A percentile compares a stretch with the other conserved stretches of the same genome.
Conservation (phyloP, 2,113 vertebrate genomes). For the Paratilapia polleni region DNA sequence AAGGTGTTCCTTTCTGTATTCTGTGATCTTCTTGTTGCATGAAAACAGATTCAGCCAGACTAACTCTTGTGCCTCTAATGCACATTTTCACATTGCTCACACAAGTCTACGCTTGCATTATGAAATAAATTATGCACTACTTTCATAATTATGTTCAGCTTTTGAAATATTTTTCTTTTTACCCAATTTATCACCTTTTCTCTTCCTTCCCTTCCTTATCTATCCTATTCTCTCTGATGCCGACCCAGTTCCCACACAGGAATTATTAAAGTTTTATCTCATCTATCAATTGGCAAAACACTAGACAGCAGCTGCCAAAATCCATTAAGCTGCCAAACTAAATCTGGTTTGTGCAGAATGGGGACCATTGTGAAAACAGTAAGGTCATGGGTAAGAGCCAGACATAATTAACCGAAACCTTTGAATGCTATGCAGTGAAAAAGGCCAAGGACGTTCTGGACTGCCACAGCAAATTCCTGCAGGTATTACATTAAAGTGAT, state of each 20-base stretch:
- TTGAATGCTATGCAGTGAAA: background rate
- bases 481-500: constrained; percentile 54
- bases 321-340: constrained; percentile 57
- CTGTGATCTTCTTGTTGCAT: background rate
- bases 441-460: constrained; percentile 30
- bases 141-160: background rate
- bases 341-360: constrained; percentile 41
- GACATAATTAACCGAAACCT: constrained; percentile 47
- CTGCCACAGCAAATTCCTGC: constrained; percentile 28
- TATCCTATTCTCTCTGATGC: constrained; percentile 40
- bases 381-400: constrained; percentile 38
- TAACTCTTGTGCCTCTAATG: background rate
- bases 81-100: background rate
- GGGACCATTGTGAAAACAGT: constrained; percentile 24
- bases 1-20: background rate
- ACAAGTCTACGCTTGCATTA: background rate
- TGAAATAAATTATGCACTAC: background rate
- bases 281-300: constrained; percentile 68
- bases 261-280: constrained; percentile 71
- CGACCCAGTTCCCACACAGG: constrained; percentile 62
- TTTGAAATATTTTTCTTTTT: background rate
- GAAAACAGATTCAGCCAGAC: background rate
- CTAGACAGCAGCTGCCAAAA: constrained; percentile 68
- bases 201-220: constrained; percentile 2
- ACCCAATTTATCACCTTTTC: constrained; percentile 24